Evolutionary conservation across 2,113 vertebrate genomes (phyloP), one percentile per base, ranked within the genome.

Genomic region (Orycteropus afer): DNA sequence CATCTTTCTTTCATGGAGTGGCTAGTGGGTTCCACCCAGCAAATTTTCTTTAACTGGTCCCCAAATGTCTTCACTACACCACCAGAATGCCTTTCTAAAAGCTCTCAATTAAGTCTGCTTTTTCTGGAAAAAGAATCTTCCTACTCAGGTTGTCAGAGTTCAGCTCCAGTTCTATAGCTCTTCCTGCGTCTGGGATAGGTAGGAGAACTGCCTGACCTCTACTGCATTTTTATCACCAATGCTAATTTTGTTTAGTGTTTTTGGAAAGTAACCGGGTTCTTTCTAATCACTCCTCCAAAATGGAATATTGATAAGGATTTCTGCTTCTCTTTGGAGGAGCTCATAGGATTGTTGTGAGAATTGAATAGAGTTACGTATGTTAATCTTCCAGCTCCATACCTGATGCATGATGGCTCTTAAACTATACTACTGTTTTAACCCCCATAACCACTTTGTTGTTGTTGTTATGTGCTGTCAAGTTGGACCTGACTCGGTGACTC

Each of bases 181-280:
- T 77, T 69, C 59, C 57, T 69, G 34, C 49, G 40, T 77, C 7
- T 69, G 79, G 14, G 13, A 23, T 37, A 80, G 32, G 77, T 79
- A 45, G 3, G 37, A 93, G 71, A 83, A 71, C 40, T 77, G 47
- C 27, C 61, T 94, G 12, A 84, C 76, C 49, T 49, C n/a, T 76
- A 45, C 8, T 53, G 37, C 1, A 65, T 86, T 89, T 91, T 93
- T 55, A 88, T 86, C n/a, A 51, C 32, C 7, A 65, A 73, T 9
- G 17, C 76, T 95, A 69, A 83, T 81, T 25, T 93, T 11, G 73
- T 59, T 79, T 40, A 61, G 11, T 77, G 22, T 42, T 92, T 10
- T 47, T 95, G 32, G 69, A 86, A 92, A 92, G 29, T 86, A 78
- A 71, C n/a, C 34, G 57, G n/a, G 20, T 22, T 71, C n/a, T 93